Evolutionary conservation across 2,113 vertebrate species (phyloP).

Genomic region (Todiramphus saurophagus): DNA sequence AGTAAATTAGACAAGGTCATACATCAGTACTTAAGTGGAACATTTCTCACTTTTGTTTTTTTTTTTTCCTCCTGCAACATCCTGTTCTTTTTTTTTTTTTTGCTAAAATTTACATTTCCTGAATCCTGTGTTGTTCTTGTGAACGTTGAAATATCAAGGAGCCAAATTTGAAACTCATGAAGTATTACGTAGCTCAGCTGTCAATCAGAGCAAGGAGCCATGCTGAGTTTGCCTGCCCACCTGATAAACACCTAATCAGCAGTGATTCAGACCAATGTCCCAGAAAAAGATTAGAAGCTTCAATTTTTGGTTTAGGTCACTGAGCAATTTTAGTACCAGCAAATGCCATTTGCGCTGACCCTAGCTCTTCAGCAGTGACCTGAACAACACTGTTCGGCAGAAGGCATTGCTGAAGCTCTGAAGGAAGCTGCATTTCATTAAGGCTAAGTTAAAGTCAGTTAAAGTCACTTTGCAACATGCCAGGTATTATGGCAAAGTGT

Average conservation of each 20-base stretch:
- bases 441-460: neutral
- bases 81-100: neutral
- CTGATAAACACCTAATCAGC: neutral
- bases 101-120: neutral
- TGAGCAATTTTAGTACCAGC: neutral
- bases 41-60: neutral
- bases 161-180: neutral
- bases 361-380: neutral
- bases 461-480: neutral
- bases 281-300: neutral
- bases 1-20: slow-evolving; percentile 20
- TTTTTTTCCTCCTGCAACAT: neutral
- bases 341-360: neutral
- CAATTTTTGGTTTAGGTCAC: neutral
- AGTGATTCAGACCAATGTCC: neutral
- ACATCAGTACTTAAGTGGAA: neutral
- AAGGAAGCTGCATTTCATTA: neutral
- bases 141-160: neutral
- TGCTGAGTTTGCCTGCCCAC: neutral
- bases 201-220: neutral
- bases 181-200: neutral
- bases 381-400: neutral
- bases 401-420: neutral
- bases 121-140: neutral
- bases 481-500: neutral